Evolutionary conservation across 2,888 invertebrate genomes (phyloP).

Genomic region (Lumbricus terrestris): DNA sequence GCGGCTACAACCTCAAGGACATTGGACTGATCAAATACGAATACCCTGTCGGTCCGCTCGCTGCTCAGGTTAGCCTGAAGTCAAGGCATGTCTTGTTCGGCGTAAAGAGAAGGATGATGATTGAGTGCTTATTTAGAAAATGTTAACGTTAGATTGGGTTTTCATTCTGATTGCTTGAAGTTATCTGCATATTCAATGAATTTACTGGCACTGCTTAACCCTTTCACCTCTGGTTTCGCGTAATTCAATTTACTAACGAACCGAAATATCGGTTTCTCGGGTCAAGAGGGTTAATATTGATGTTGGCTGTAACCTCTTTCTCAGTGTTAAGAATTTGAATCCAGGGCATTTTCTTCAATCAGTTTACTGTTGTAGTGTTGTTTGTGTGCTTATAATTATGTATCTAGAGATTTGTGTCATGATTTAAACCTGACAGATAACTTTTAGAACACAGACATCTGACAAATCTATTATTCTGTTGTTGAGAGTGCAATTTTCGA

Average conservation of each 20-base stretch:
- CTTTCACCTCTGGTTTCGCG: no score
- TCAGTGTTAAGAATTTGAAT: not conserved
- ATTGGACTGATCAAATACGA: constrained; percentile 64
- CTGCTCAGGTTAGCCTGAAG: constrained; percentile 63
- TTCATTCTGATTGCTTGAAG: not conserved
- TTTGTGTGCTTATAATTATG: not conserved
- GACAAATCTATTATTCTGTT: not conserved
- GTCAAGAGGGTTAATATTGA: not conserved
- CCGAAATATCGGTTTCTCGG: no score
- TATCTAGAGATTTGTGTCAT: not conserved
- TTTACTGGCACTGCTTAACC: not conserved
- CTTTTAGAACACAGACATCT: not conserved
- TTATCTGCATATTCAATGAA: not conserved
- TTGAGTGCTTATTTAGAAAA: not conserved
- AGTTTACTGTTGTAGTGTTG: not conserved
- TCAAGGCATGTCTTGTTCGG: not conserved
- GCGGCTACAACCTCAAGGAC: constrained; percentile 45
- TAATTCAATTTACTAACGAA: no score
- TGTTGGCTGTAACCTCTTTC: not conserved
- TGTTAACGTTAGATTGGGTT: not conserved
- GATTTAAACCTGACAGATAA: not conserved
- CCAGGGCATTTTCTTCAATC: not conserved
- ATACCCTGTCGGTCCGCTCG: constrained; percentile 62
- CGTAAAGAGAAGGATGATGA: not conserved
- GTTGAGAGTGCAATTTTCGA: not conserved